These are phyloP conservation scores for Cheilosia pagana DNA, from an alignment of 2,888 invertebrate genomes.

Conservation along the genomic window DNA sequence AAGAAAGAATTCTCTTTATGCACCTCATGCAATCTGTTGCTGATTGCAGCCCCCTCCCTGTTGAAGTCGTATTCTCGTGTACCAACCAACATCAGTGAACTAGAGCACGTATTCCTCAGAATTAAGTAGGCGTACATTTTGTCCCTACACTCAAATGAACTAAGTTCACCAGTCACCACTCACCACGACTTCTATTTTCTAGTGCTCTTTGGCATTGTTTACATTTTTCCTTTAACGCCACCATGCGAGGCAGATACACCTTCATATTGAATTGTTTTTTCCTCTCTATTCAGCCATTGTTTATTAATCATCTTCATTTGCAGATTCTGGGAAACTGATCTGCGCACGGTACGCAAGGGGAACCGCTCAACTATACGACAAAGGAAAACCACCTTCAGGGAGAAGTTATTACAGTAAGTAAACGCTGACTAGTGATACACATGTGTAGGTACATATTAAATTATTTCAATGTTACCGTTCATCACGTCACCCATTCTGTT, in stretches of 20 bases:
- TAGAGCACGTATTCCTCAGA: too few relatives aligned
- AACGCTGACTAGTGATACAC: background rate
- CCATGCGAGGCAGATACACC: background rate
- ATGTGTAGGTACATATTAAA: background rate
- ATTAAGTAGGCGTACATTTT: background rate
- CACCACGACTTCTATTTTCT: background rate
- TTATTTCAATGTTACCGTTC: too few relatives aligned
- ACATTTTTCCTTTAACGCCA: background rate
- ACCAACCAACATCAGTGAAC: too few relatives aligned
- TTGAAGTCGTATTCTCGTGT: too few relatives aligned
- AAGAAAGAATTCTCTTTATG: too few relatives aligned
- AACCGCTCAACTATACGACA: constrained; percentile 85
- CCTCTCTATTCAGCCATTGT: background rate
- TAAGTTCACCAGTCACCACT: too few relatives aligned
- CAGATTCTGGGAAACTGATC: constrained; percentile 91
- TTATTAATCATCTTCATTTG: constrained; percentile 34
- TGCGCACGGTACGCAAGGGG: constrained; percentile 88
- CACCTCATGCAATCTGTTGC: too few relatives aligned
- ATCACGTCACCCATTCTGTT: too few relatives aligned
- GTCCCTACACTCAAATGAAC: background rate
- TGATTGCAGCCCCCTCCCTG: too few relatives aligned
- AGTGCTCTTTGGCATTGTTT: constrained; percentile 1
- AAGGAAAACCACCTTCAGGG: constrained; percentile 77
- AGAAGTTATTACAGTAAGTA: constrained; percentile 78
- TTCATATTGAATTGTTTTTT: background rate